These are phyloP conservation scores for Hydrozoanthus tunicans DNA, from an alignment of 64 coral and sea anemone genomes.

Conservation along the genomic window DNA sequence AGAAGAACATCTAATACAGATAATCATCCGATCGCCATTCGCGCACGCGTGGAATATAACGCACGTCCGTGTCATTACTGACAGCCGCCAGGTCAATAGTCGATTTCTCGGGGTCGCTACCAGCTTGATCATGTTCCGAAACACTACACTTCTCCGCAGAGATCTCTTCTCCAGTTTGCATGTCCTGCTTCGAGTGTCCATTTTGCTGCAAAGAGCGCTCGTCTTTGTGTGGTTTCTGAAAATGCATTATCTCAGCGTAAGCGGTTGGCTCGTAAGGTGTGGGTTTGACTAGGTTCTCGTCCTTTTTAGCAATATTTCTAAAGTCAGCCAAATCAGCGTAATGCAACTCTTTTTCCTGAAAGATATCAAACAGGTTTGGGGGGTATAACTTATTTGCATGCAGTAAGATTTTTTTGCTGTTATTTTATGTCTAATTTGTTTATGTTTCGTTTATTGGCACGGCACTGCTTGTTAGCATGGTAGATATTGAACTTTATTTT, in stretches of 20 bases:
- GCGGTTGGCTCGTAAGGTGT: neutral
- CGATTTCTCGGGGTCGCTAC: neutral
- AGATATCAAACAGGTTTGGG: constrained; percentile 5
- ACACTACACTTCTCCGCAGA: neutral
- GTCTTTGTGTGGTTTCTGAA: constrained; percentile 17
- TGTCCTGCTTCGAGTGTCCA: neutral
- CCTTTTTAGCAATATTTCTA: neutral
- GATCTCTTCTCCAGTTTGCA: neutral
- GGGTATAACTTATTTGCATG: neutral
- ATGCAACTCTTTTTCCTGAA: constrained; percentile 49
- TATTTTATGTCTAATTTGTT: neutral
- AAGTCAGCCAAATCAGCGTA: constrained; percentile 34
- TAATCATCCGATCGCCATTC: neutral
- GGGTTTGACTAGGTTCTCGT: constrained; percentile 14
- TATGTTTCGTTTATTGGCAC: neutral
- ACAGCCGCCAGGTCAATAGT: neutral
- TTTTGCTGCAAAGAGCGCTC: neutral
- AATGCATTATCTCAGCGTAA: constrained; percentile 49
- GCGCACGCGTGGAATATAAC: neutral
- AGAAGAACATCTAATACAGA: neutral
- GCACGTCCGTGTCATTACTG: neutral
- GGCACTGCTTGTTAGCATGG: no score
- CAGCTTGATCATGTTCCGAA: neutral
- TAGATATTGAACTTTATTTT: no score
- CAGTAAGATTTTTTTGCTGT: neutral